Percentiles rank a stretch among this genome's conserved stretches.
phyloP scores from a whole-genome alignment of 2,888 invertebrate species.

The Asteroscopus sphinx region DNA sequence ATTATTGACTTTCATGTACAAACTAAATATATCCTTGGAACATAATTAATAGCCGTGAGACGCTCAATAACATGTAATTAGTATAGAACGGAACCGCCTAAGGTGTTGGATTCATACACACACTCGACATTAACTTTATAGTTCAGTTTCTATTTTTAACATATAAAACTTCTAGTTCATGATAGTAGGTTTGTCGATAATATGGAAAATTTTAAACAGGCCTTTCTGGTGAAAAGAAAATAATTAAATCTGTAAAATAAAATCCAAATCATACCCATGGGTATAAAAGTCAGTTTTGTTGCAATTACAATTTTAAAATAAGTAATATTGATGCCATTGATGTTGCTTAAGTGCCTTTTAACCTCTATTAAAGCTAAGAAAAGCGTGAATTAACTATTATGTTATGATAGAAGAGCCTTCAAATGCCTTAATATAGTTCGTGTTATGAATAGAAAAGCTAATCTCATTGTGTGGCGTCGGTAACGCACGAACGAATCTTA shows the following conservation, averaged over 20 bases:
- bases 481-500: constrained; percentile 17
- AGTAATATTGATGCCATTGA: too few species aligned
- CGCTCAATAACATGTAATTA: constrained; percentile 46
- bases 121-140: constrained; percentile 23
- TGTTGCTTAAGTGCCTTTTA: too few species aligned
- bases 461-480: constrained; percentile 24
- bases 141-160: constrained; percentile 16
- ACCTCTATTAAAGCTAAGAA: too few species aligned
- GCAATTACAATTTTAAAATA: too few species aligned
- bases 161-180: constrained; percentile 6
- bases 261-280: too few species aligned
- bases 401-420: neutral
- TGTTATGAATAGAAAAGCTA: constrained; percentile 38
- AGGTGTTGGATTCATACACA: constrained; percentile 36
- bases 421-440: constrained; percentile 22
- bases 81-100: constrained; percentile 1
- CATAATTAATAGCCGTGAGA: constrained; percentile 42
- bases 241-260: too few species aligned
- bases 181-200: too few species aligned
- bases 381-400: too few species aligned
- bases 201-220: too few species aligned
- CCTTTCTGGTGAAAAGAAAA: too few species aligned
- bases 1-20: constrained; percentile 21
- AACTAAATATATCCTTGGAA: constrained; percentile 33
- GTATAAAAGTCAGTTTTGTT: too few species aligned